Evolutionary conservation across 2,797 vertebrate genomes (phyloP), one percentile per base, ranked within the genome.

Genomic region (Chrysocyon brachyurus): DNA sequence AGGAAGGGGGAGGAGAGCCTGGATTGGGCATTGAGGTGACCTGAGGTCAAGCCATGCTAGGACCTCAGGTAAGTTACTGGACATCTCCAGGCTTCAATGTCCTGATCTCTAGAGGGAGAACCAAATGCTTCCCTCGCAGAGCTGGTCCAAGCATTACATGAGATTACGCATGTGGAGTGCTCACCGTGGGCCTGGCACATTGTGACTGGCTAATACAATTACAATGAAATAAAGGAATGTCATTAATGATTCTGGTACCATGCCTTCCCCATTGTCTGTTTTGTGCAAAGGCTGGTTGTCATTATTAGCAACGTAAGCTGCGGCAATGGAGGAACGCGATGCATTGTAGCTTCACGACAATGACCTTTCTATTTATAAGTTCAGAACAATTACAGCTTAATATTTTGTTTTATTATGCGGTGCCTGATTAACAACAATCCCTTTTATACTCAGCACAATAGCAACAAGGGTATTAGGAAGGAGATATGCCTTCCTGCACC

Each of bases 141-240:
- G n/a, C 36, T 7, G 12, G 49, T 56, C 24, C 3, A 7, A 87
- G 9, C 78, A 61, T 36, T 26, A 57, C 66, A 79, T 61, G 49
- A 64, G 16, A 59, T 78, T 84, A n/a, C 26, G 4, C 16, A 8
- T 6, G 6, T 54, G 54, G 59, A 26, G 26, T 21, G 84, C 14
- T 85, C 57, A 54, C 49, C 0, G 0, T 72, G 24, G 40, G 26
- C 57, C 56, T 82, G 40, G 12, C 40, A 68, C 70, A 54, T 0
- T 87, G 3, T 40, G 64, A 96, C 40, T 68, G 26, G 17, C 75
- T 70, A 73, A 91, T 9, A 64, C 54, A 63, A 63, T 79, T 92
- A 59, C 57, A 94, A 88, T 15, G 21, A 93, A 92, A 83, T 87
- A 82, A 66, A 89, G 56, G 57, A 84, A 94, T 56, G 46, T 21